Evolutionary conservation across 2,888 invertebrate species (phyloP), one percentile per base, ranked within the genome.

Genomic region (Itoplectis maculator): DNA sequence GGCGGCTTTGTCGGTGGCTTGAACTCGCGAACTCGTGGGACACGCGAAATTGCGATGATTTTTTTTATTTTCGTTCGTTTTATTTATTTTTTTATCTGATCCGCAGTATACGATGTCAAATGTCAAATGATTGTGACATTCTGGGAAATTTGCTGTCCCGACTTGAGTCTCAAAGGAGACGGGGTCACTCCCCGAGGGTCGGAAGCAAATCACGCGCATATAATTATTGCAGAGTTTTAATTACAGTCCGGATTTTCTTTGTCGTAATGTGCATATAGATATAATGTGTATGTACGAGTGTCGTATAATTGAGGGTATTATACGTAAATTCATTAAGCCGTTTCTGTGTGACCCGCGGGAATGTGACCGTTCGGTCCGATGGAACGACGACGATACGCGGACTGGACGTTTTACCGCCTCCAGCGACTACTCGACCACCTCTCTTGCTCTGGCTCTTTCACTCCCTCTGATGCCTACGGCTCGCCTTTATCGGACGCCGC

Each of bases 221-320:
- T 68, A 29, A 73, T 72, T 63, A 35, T 81, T 45, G 68, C 45
- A 54, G 54, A 63, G 37, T 63, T 78, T 74, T 82, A 74, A 81
- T 73, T 77, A 47, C 11, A 56, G 9, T 61, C 45, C 45, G 18
- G 20, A 29, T 35, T 59, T 45, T 37, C 37, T 18, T 65, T 54
- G 69, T 70, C 75, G 59, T 47, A 13, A n/a, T n/a, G n/a, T n/a
- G n/a, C 18, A 15, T 56, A 20, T 61, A 51, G 20, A 13, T 13
- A n/a, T n/a, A n/a, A 45, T 56, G 9, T 20, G 29, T 20, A n/a
- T 68, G 40, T 37, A 61, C 37, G 37, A 40, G 7, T 15, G 13
- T 3, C 29, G 29, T 29, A 18, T 37, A 35, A 54, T 54, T 59
- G 56, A 29, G 37, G 35, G 23, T 54, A 37, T 68, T 47, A 45